These are phyloP conservation scores for Drepanosiphum platanoidis DNA, from an alignment of 2,888 invertebrate species.

Conservation along the genomic window DNA sequence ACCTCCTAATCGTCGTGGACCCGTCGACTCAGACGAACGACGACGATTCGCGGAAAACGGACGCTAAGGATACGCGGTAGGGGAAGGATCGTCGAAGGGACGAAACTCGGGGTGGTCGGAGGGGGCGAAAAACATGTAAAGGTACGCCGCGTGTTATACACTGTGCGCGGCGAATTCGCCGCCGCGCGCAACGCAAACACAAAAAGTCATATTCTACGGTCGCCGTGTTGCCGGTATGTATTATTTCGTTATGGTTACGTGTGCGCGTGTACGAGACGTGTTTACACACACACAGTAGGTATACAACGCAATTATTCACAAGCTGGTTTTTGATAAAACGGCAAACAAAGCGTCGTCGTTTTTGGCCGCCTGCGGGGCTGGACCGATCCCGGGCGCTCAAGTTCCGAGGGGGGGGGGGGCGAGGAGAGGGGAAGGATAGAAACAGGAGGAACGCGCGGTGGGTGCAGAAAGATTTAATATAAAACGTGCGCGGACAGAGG, in stretches of 20 bases:
- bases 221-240: neutral
- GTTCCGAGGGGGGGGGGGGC: neutral
- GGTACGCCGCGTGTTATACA: neutral
- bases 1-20: too few relatives aligned
- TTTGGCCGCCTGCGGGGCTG: neutral
- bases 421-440: neutral
- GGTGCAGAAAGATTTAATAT: constrained; percentile 27
- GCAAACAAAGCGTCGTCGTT: constrained; percentile 30
- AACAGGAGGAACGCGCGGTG: neutral
- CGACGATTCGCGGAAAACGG: neutral
- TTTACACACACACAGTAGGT: neutral
- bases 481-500: constrained; percentile 40
- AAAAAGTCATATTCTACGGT: neutral
- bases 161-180: neutral
- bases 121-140: neutral
- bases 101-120: neutral
- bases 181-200: constrained; percentile 31
- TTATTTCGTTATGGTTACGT: neutral
- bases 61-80: neutral
- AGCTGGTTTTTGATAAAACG: constrained; percentile 53
- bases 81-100: neutral
- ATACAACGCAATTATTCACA: constrained; percentile 43
- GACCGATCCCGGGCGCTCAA: neutral
- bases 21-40: too few relatives aligned
- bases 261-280: neutral